A percentile compares a stretch with the other conserved stretches of the same genome.
Evolutionary conservation across 2,888 invertebrate species (phyloP).

Genomic region (Microctonus aethiopoides): DNA sequence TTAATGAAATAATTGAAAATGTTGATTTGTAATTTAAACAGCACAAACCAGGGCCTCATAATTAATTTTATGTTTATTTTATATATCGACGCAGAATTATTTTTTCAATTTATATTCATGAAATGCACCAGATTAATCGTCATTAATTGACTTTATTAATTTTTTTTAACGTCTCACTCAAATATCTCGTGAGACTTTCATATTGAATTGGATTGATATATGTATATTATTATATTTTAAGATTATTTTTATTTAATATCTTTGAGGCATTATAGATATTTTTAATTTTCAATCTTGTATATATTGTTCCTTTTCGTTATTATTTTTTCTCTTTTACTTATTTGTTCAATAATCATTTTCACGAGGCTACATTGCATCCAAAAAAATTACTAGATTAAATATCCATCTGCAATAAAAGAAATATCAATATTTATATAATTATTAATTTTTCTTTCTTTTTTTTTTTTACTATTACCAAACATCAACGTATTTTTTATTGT

Average conservation of each 20-base stretch:
- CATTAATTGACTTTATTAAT: too few relatives aligned
- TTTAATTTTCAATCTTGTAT: too few relatives aligned
- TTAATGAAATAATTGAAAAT: neutral
- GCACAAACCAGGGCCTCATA: too few relatives aligned
- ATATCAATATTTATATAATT: neutral
- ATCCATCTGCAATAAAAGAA: neutral
- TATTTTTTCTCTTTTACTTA: neutral
- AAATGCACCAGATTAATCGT: too few relatives aligned
- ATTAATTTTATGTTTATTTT: too few relatives aligned
- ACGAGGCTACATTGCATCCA: conserved; percentile 3
- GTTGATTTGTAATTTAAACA: too few relatives aligned
- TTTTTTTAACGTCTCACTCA: neutral
- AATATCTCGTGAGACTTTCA: too few relatives aligned
- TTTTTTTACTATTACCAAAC: conserved; percentile 31
- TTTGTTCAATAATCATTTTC: neutral
- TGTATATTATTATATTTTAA: too few relatives aligned
- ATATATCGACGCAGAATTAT: neutral
- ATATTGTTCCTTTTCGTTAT: neutral
- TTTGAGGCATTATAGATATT: too few relatives aligned
- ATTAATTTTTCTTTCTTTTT: conserved; percentile 19
- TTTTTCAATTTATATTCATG: conserved; percentile 16
- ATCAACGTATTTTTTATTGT: conserved; percentile 39
- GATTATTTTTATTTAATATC: too few relatives aligned
- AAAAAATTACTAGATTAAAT: neutral
- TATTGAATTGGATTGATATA: too few relatives aligned